phyloP scores from a whole-genome alignment of 2,113 vertebrate species.

The Petrocephalus microphthalmus region DNA sequence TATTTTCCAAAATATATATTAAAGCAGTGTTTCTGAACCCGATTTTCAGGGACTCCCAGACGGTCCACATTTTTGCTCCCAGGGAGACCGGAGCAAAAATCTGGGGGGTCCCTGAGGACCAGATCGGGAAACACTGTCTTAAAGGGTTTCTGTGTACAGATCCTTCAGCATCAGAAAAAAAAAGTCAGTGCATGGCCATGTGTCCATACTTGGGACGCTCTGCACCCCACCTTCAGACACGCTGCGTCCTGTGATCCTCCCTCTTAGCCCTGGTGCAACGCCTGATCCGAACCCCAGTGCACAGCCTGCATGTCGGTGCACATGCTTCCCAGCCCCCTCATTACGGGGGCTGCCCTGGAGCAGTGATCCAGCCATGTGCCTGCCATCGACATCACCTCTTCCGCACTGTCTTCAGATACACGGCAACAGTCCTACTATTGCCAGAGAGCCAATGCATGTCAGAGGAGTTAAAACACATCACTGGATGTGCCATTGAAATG shows the following conservation, averaged over 20 bases:
- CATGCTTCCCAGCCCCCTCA: neutral
- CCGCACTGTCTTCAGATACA: neutral
- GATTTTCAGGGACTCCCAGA: neutral
- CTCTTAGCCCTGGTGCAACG: neutral
- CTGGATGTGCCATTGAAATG: neutral
- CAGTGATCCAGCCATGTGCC: neutral
- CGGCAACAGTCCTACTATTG: neutral
- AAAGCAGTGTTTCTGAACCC: neutral
- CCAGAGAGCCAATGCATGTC: neutral
- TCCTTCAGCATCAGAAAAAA: neutral
- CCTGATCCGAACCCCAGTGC: neutral
- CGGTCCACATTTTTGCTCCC: neutral
- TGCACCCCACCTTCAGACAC: neutral
- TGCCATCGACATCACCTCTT: neutral
- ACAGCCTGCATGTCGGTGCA: neutral
- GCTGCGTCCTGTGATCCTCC: neutral
- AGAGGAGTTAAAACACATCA: neutral
- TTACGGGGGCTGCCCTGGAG: neutral
- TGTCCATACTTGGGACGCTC: neutral
- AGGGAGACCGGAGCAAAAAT: neutral
- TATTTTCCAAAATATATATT: constrained; percentile 2
- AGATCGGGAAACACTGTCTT: neutral
- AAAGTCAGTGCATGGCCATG: neutral
- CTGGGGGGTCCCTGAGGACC: neutral
- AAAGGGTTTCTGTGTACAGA: neutral